These are phyloP conservation scores for Geotrupes spiniger DNA, from an alignment of 2,888 invertebrate genomes.

Conservation along the genomic window DNA sequence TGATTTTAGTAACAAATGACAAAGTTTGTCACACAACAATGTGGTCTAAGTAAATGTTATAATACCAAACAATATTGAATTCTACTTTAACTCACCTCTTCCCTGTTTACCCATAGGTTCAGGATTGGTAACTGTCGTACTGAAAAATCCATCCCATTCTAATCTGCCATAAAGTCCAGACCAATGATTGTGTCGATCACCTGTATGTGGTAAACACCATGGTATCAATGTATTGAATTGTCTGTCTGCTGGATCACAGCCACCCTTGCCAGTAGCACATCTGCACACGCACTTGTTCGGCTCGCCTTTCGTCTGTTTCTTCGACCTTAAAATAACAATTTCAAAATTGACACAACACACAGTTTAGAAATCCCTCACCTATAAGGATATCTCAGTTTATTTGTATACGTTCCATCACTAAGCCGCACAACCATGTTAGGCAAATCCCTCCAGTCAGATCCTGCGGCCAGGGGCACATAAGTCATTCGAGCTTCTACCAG, in stretches of 20 bases:
- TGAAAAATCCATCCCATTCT: conserved; percentile 82
- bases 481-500: conserved; percentile 75
- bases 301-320: conserved; percentile 51
- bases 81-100: conserved; percentile 48
- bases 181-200: conserved; percentile 83
- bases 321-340: conserved; percentile 52
- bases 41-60: no score
- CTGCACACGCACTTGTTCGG: conserved; percentile 72
- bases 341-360: conserved; percentile 40
- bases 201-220: conserved; percentile 87
- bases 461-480: conserved; percentile 69
- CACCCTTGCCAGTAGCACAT: conserved; percentile 61
- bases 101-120: conserved; percentile 92
- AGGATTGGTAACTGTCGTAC: conserved; percentile 81
- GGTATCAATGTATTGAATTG: conserved; percentile 83
- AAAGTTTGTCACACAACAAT: no score
- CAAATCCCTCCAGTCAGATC: conserved; percentile 83
- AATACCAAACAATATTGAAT: neutral
- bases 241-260: conserved; percentile 68
- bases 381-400: conserved; percentile 55
- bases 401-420: conserved; percentile 66
- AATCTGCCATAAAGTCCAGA: conserved; percentile 79
- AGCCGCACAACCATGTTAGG: conserved; percentile 73
- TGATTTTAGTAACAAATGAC: no score
- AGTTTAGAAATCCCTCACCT: conserved; percentile 45